Evolutionary conservation across 2,113 vertebrate species (phyloP), one percentile per base, ranked within the genome.

Genomic region (Eulemur macaco): DNA sequence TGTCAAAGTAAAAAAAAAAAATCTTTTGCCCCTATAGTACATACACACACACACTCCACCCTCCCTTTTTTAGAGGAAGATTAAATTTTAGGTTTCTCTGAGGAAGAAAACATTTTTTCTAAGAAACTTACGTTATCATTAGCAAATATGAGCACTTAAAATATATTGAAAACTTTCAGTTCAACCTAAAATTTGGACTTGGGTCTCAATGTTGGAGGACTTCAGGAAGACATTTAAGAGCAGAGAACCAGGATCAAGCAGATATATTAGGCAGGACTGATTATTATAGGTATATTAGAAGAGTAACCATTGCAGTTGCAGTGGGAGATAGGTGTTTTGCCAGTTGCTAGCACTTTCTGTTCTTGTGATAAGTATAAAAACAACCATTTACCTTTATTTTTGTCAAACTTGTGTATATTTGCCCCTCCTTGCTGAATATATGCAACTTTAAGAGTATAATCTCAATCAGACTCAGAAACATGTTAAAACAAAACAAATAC

Each of bases 371-470:
- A 95, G 20, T 76, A 50, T 95, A 89, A 90, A 96, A 95, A 82
- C 92, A 97, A 29, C 47, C 63, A 69, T 85, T 96, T 90, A 82
- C 54, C 27, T 96, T 86, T 95, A 77, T 97, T 97, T 96, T 29
- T 97, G 60, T 96, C 81, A 96, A 69, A 89, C 27, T 93, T 77
- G 31, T 52, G 45, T 74, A 50, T 27, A 12, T 31, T 83, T 88
- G 56, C n/a, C 52, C 47, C 52, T 87, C 47, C 71, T 95, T 97
- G 69, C 21, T 95, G 52, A 95, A 34, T 73, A 63, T 6, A 20
- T 90, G 58, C 47, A 89, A 63, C 54, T 86, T 89, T 68, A 89
- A 73, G 58, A 94, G 34, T 90, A 78, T 56, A 76, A 58, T 91
- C 37, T 63, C 15, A 85, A 31, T 82, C 37, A 86, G 47, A 47